Evolutionary conservation across 2,888 invertebrate genomes (phyloP).

Genomic region (Plagodis pulveraria): DNA sequence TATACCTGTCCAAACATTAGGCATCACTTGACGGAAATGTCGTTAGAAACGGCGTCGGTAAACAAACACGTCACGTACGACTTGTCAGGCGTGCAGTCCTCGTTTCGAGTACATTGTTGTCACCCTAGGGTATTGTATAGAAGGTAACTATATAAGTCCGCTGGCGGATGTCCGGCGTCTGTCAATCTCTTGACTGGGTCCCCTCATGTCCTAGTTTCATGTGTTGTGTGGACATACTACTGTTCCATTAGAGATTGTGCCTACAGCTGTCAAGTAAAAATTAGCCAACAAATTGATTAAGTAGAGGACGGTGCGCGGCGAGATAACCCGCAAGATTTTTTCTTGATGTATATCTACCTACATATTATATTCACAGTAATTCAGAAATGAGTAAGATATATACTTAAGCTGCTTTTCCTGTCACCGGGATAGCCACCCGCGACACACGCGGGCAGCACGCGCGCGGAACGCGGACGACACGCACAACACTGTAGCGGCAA

Average conservation of each 20-base stretch:
- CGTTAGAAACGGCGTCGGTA: constrained; percentile 14
- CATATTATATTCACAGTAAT: too few relatives aligned
- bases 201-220: constrained; percentile 38
- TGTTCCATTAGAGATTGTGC: constrained; percentile 32
- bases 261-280: constrained; percentile 31
- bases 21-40: constrained; percentile 33
- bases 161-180: constrained; percentile 52
- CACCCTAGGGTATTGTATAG: constrained; percentile 43
- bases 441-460: too few relatives aligned
- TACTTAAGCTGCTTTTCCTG: too few relatives aligned
- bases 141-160: constrained; percentile 22
- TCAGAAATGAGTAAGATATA: too few relatives aligned
- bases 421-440: too few relatives aligned
- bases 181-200: constrained; percentile 52
- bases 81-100: constrained; percentile 23
- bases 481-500: too few relatives aligned
- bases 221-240: constrained; percentile 29
- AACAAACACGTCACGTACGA: constrained; percentile 20
- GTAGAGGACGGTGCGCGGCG: constrained; percentile 15
- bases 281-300: constrained; percentile 36
- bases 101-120: constrained; percentile 32
- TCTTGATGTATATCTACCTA: too few relatives aligned
- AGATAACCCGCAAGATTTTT: constrained; percentile 4
- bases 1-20: constrained; percentile 28
- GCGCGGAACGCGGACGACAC: too few relatives aligned